Conservation (phyloP, 2,113 vertebrate genomes). For the Sinocyclocheilus maitianheensis region DNA sequence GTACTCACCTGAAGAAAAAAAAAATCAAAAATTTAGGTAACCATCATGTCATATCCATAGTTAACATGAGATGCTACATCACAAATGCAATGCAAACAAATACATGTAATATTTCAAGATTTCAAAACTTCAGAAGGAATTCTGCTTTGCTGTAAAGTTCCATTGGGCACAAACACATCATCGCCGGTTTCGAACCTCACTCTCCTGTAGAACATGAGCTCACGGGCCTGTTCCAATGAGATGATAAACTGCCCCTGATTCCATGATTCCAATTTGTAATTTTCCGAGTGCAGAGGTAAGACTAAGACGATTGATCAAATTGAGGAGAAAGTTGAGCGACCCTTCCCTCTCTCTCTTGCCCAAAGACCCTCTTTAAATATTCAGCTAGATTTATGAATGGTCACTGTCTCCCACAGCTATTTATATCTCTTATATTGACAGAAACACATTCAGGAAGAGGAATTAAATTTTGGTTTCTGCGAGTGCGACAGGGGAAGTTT, state of each 20-base stretch:
- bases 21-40: not conserved
- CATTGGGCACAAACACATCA: slow-evolving; percentile 12
- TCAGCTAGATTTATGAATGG: slow-evolving; percentile 81
- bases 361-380: slow-evolving; percentile 81
- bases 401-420: slow-evolving; percentile 73
- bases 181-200: not conserved
- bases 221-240: slow-evolving; percentile 63
- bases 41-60: not conserved
- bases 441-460: slow-evolving; percentile 62
- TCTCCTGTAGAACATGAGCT: slow-evolving; percentile 27
- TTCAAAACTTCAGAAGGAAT: not conserved
- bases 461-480: slow-evolving; percentile 66
- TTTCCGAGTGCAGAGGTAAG: slow-evolving; percentile 79
- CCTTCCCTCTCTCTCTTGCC: slow-evolving; percentile 59
- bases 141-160: not conserved
- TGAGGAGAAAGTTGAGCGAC: slow-evolving; percentile 69
- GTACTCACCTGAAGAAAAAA: not conserved
- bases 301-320: slow-evolving; percentile 78
- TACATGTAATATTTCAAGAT: not conserved
- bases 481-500: slow-evolving; percentile 56
- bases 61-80: not conserved
- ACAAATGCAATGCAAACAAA: not conserved
- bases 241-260: slow-evolving; percentile 79
- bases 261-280: slow-evolving; percentile 81
- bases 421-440: slow-evolving; percentile 77